Conservation (phyloP, 1,140 invertebrate genomes). For the Acyrthosiphon pisum region DNA sequence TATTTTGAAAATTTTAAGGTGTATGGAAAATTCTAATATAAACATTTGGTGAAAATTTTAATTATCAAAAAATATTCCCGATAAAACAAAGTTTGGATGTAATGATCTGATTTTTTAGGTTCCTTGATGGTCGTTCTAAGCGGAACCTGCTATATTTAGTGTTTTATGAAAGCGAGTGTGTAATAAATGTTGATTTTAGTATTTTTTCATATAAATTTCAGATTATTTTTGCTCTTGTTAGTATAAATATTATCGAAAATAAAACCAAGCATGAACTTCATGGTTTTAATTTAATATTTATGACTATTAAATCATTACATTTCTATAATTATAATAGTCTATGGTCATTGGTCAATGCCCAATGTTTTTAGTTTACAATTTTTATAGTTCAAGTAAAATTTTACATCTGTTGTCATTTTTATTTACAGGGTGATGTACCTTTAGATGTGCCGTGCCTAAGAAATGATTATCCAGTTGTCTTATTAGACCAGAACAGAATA, state of each 20-base stretch:
- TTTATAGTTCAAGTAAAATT: background rate
- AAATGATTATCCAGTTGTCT: constrained; percentile 46
- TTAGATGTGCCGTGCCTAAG: constrained; percentile 41
- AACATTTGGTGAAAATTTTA: no score
- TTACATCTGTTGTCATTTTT: background rate
- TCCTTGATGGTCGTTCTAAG: no score
- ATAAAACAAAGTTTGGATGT: no score
- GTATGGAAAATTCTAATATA: no score
- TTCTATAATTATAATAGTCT: background rate
- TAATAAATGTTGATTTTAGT: no score
- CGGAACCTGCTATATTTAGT: no score
- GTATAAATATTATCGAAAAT: background rate
- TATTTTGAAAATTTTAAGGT: no score
- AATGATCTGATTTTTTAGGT: no score
- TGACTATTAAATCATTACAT: background rate
- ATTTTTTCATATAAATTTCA: background rate
- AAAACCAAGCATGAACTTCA: background rate
- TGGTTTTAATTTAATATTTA: background rate
- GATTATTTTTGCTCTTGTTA: background rate
- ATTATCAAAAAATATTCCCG: no score
- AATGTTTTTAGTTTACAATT: background rate
- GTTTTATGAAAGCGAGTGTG: no score
- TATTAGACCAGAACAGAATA: constrained; percentile 8
- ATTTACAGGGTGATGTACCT: constrained; percentile 41
- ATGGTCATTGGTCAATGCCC: no score